Evolutionary conservation across 2,797 vertebrate species (phyloP).

Genomic region (Lateolabrax maculatus): DNA sequence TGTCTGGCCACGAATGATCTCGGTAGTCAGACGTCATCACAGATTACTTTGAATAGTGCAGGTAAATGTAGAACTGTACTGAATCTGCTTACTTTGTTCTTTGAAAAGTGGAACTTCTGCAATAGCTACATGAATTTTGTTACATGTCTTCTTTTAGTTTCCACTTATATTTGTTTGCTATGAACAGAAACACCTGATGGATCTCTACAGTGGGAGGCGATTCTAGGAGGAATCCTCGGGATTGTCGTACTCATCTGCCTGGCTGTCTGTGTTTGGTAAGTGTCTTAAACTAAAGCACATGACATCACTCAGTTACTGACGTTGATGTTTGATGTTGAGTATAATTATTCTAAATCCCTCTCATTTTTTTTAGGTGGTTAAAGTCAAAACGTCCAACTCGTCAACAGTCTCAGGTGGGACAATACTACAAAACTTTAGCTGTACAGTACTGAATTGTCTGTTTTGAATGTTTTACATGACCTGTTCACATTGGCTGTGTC

Average conservation of each 20-base stretch:
- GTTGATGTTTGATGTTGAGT: no score
- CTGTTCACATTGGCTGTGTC: not conserved
- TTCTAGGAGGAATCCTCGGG: conserved; percentile 37
- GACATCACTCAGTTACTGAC: not conserved
- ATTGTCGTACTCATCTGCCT: conserved; percentile 27
- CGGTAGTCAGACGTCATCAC: conserved; percentile 37
- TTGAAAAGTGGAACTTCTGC: not conserved
- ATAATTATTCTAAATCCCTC: no score
- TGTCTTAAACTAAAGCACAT: not conserved
- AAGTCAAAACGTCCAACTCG: not conserved
- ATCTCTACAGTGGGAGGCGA: not conserved
- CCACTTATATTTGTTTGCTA: not conserved
- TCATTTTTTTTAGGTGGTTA: conserved; percentile 10
- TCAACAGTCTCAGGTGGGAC: conserved; percentile 41
- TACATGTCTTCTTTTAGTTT: not conserved
- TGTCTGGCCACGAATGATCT: conserved; percentile 60
- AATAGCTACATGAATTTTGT: not conserved
- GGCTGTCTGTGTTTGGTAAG: conserved; percentile 40
- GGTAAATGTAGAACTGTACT: conserved; percentile 32
- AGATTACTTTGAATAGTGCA: not conserved
- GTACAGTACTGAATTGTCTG: not conserved
- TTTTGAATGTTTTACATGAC: not conserved
- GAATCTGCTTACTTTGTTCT: no score
- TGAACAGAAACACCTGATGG: not conserved
- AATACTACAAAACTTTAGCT: not conserved